Conservation (phyloP, 2,113 vertebrate species). For the Phrynosoma blainvillii region DNA sequence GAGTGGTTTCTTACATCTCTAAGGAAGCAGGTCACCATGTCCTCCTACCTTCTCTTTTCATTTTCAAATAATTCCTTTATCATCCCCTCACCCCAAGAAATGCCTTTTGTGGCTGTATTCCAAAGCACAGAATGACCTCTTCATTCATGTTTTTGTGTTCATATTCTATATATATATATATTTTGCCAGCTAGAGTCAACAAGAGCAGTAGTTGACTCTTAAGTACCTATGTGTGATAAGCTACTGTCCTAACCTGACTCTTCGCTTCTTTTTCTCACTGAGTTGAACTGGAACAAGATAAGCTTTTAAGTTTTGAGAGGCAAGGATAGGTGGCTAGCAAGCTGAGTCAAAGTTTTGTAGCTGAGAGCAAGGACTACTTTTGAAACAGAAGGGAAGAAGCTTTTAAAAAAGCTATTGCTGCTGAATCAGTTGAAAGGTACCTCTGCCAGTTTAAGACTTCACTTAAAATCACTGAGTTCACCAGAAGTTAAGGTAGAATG, state of each 20-base stretch:
- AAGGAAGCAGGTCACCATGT: neutral
- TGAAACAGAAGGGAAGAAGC: neutral
- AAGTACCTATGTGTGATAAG: neutral
- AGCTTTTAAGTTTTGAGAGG: neutral
- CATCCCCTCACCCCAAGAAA: neutral
- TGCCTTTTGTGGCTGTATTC: neutral
- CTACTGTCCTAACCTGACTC: neutral
- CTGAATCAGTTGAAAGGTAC: neutral
- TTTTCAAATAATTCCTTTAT: neutral
- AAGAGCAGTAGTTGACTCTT: neutral
- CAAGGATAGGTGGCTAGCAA: neutral
- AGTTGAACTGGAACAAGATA: neutral
- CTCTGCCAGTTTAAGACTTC: neutral
- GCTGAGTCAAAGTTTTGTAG: neutral
- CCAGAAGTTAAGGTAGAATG: neutral
- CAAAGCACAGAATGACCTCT: neutral
- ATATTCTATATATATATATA: too few species aligned
- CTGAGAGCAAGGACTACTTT: neutral
- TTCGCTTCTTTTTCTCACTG: neutral
- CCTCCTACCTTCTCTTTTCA: neutral
- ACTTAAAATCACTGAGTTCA: constrained; percentile 2
- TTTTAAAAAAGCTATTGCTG: neutral
- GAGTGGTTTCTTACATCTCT: neutral
- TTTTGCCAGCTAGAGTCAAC: neutral
- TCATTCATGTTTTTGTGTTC: neutral